Percentiles rank a stretch among this genome's conserved stretches.
Conservation (phyloP, 2,888 invertebrate genomes). For the Spialia ferax region DNA sequence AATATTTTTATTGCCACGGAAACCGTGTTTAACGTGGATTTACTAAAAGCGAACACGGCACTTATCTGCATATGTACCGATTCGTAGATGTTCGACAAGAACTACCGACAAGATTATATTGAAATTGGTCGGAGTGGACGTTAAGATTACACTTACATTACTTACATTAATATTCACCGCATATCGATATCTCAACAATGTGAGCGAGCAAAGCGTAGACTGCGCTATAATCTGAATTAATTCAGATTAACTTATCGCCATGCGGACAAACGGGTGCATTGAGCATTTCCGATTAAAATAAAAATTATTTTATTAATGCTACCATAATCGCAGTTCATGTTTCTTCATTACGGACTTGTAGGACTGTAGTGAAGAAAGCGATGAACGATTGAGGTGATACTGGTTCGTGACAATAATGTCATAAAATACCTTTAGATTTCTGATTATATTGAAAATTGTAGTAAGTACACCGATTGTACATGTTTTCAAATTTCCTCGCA, state of each 20-base stretch:
- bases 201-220: slow-evolving; percentile 33
- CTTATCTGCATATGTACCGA: slow-evolving; percentile 23
- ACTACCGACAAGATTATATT: slow-evolving; percentile 31
- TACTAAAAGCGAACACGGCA: slow-evolving; percentile 21
- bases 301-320: slow-evolving; percentile 70
- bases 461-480: background rate
- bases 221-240: slow-evolving; percentile 37
- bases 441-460: background rate
- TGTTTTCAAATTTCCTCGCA: background rate
- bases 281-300: slow-evolving; percentile 44
- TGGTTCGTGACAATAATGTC: background rate
- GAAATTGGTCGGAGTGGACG: slow-evolving; percentile 38
- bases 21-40: slow-evolving; percentile 24
- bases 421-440: background rate
- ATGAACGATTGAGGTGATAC: slow-evolving; percentile 9
- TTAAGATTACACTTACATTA: slow-evolving; percentile 36
- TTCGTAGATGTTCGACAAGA: slow-evolving; percentile 27
- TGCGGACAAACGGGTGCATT: slow-evolving; percentile 40
- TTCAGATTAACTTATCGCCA: slow-evolving; percentile 40
- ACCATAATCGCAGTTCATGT: slow-evolving; percentile 62
- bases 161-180: slow-evolving; percentile 37
- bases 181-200: slow-evolving; percentile 39
- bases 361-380: background rate
- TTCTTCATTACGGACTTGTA: slow-evolving; percentile 59
- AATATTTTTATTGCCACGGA: slow-evolving; percentile 33